phyloP scores from a whole-genome alignment of 2,113 vertebrate species.

The Athene cunicularia region DNA sequence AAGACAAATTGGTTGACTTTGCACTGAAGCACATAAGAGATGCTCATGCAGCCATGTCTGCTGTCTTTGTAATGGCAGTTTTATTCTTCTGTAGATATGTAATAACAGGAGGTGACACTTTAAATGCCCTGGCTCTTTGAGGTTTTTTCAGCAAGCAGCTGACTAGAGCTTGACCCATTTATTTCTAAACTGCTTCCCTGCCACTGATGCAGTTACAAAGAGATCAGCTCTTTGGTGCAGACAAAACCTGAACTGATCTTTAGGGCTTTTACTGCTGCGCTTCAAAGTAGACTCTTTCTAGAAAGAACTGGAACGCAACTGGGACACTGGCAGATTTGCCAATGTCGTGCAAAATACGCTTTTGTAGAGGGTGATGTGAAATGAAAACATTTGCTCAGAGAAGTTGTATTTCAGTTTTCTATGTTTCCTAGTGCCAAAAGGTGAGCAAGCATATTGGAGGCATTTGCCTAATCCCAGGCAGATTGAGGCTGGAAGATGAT shows the following conservation, averaged over 20 bases:
- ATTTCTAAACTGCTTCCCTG: not conserved
- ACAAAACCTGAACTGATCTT: not conserved
- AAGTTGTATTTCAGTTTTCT: not conserved
- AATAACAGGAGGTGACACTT: not conserved
- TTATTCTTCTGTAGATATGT: not conserved
- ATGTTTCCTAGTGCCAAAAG: not conserved
- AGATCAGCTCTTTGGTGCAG: not conserved
- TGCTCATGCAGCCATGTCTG: not conserved
- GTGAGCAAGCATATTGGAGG: conserved; percentile 21
- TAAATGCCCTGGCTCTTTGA: not conserved
- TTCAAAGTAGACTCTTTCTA: not conserved
- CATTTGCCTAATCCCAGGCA: not conserved
- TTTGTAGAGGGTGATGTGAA: not conserved
- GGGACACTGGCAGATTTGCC: not conserved
- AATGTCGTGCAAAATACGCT: not conserved
- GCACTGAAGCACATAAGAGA: not conserved
- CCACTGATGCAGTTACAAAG: not conserved
- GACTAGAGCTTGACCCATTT: conserved; percentile 28
- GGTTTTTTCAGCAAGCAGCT: not conserved
- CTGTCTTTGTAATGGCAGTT: not conserved
- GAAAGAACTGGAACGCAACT: not conserved
- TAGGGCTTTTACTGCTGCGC: not conserved
- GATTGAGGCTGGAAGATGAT: not conserved
- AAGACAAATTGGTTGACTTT: not conserved
- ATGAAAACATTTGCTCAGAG: not conserved